Evolutionary conservation across 2,797 vertebrate genomes (phyloP), one percentile per base, ranked within the genome.

Genomic region (Rhinoraja longicauda): DNA sequence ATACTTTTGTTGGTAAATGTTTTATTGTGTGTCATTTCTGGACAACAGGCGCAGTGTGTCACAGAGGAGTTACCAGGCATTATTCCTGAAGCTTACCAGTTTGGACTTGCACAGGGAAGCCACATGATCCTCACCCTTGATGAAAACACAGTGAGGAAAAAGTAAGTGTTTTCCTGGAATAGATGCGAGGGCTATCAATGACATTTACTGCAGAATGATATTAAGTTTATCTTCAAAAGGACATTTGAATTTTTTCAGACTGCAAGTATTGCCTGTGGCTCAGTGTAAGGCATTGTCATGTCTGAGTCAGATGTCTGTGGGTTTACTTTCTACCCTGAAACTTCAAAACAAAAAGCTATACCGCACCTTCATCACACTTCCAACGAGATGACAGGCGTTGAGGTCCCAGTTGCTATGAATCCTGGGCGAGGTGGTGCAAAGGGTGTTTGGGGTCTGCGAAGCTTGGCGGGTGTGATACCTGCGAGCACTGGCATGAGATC

Each of bases 101-200:
- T 99, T 93, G 98, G 98, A 62, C 96, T 96, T n/a, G 95, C 96
- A 6, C 97, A 93, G 95, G 95, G 96, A 95, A 99, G 98, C 95
- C 98, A 99, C 95, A 95, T 99, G 94, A 95, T 97, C 64, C 94
- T 99, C 93, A 95, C 94, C 93, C 97, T 99, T 93, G 96, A 97
- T 94, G 98, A 97, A 62, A 95, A 94, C 57, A 82, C 95, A 8
- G 95, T 98, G 93, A 96, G 97, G 93, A 98, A 96, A 93, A 98
- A 97, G 98, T 99, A 94, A 94, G 97, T 94, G 15, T 26, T 26
- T 72, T 45, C 0, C 5, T n/a, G 26, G 1, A 53, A 17, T 75
- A 29, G 0, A 17, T 62, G 39, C 92, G 70, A 8, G 2, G 9
- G 39, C 32, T 17, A 26, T 8, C 15, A 19, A 17, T 62, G 4